Percentiles rank a stretch among this genome's conserved stretches.
These are phyloP conservation scores for Heteromurus nitidus DNA, from an alignment of 2,888 invertebrate species.

Conservation along the genomic window DNA sequence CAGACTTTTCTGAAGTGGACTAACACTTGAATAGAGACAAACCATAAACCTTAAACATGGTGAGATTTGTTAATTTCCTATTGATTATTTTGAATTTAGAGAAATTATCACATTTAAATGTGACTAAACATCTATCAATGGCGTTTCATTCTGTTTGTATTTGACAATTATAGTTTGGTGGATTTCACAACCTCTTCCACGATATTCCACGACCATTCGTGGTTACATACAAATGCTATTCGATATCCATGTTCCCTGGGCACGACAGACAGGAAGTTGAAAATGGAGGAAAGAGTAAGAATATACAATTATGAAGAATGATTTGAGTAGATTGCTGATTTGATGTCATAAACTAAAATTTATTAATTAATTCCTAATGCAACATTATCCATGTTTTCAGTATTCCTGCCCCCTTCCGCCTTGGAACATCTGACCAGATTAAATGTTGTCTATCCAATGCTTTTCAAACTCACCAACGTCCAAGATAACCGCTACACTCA, in stretches of 20 bases:
- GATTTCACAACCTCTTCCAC: constrained; percentile 93
- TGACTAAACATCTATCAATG: not conserved
- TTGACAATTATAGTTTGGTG: constrained; percentile 76
- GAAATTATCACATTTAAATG: no score
- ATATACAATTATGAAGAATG: not conserved
- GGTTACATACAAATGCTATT: constrained; percentile 91
- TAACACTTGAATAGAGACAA: not conserved
- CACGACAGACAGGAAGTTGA: constrained; percentile 96
- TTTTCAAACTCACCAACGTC: constrained; percentile 94
- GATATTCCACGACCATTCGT: constrained; percentile 88
- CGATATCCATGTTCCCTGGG: constrained; percentile 95
- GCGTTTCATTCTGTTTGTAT: not conserved
- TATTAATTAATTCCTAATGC: not conserved
- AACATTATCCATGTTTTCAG: constrained; percentile 77
- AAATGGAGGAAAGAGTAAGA: constrained; percentile 95
- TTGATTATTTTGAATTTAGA: no score
- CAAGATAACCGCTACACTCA: constrained; percentile 91
- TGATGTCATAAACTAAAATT: not conserved
- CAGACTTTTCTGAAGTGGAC: no score
- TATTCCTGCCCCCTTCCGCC: constrained; percentile 98
- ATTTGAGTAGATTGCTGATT: not conserved
- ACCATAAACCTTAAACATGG: not conserved
- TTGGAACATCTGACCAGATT: constrained; percentile 92
- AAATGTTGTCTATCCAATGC: constrained; percentile 98
- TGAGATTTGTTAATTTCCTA: no score